Base-by-base conservation (phyloP, 2,888 invertebrate species). In the Sphaerophoria taeniata region DNA sequence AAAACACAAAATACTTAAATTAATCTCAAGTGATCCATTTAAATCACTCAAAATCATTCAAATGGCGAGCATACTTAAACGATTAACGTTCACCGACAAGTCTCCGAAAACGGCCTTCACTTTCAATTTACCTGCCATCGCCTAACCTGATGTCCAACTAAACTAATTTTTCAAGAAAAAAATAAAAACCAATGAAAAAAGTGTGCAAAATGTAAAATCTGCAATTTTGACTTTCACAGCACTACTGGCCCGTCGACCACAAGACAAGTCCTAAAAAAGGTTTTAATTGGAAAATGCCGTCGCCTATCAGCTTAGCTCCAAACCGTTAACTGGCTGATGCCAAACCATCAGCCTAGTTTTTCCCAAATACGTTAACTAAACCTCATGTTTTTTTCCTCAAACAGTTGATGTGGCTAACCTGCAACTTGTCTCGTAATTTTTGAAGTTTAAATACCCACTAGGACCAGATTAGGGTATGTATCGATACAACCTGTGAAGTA, bases 351-450 rank as follows among this genome's bases (percentile, higher is more conserved):
- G 60, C 49, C 51, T 55, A 60, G 39, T 36, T 53, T 51, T 83
- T 73, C 65, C 79, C 75, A 79, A 79, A 84, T 84, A 79, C 76
- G 84, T 80, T 69, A 79, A 84, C 55, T 79, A 53, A 79, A 76
- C 79, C 75, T 75, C 75, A 72, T 72, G 75, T 72, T 75, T 72
- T 75, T 24, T 43, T 49, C 16, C 6, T 49, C 3, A 60, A 39
- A 60, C 72, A 75, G 60, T 34, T 6, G 6, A 7, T 39, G 39
- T 9, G 53, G 67, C 61, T 55, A 65, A 34, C 60, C 43, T 71
- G 78, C 65, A 84, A 75, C 65, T 79, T 79, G 79, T 43, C 56
- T 72, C 75, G 84, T 84, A 79, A 76, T 72, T 84, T 60, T 84
- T 76, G 75, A 80, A 79, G 79, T 84, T 84, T 84, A 84, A 55